phyloP scores from a whole-genome alignment of 2,888 invertebrate species.

The Laothoe populi region DNA sequence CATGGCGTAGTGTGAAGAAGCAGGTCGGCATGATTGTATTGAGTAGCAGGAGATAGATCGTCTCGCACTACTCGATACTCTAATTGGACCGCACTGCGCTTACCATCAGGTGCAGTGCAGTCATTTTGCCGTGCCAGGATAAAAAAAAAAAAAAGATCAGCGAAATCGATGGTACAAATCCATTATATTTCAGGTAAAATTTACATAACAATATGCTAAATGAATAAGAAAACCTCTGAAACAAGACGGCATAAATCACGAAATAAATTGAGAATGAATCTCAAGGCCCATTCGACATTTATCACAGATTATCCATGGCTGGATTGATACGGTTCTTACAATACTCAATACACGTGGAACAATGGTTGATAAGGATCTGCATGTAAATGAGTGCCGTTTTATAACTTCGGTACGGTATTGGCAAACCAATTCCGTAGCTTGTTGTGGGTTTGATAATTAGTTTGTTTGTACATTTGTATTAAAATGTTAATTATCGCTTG shows the following conservation, averaged over 20 bases:
- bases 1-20: too few relatives aligned
- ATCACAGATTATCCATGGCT: constrained; percentile 67
- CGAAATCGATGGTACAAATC: not conserved
- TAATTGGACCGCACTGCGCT: too few relatives aligned
- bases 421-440: constrained; percentile 36
- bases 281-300: constrained; percentile 62
- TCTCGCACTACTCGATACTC: too few relatives aligned
- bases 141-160: not conserved
- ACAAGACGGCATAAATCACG: constrained; percentile 26
- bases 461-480: not conserved
- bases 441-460: not conserved
- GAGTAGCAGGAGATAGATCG: too few relatives aligned
- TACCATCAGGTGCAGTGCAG: too few relatives aligned
- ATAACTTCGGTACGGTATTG: constrained; percentile 41
- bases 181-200: not conserved
- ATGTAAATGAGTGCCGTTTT: constrained; percentile 50
- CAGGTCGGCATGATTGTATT: too few relatives aligned
- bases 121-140: too few relatives aligned
- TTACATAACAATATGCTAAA: not conserved
- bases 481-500: too few relatives aligned
- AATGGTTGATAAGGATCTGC: constrained; percentile 55
- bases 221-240: not conserved
- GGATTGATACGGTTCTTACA: constrained; percentile 54
- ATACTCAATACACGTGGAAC: constrained; percentile 45
- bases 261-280: constrained; percentile 45